phyloP scores from a whole-genome alignment of 2,797 vertebrate species.

The Cercopithecus mitis region DNA sequence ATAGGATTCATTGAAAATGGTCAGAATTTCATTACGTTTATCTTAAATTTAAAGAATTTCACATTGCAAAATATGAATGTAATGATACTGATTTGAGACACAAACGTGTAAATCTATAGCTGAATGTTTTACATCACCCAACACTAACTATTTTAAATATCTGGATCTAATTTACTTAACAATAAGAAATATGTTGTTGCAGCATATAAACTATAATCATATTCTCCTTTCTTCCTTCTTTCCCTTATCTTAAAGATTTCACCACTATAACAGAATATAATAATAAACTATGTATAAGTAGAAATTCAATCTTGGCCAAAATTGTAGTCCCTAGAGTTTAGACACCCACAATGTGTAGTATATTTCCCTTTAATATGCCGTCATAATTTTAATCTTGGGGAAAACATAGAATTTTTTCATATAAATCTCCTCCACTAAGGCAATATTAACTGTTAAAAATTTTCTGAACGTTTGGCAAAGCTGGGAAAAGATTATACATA shows the following conservation, averaged over 20 bases:
- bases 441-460: neutral
- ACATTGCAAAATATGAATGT: neutral
- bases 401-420: neutral
- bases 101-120: neutral
- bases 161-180: neutral
- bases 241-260: neutral
- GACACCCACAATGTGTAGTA: neutral
- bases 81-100: neutral
- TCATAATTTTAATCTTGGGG: neutral
- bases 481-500: neutral
- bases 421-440: neutral
- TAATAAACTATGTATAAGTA: neutral
- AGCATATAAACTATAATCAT: neutral
- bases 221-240: neutral
- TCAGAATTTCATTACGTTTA: neutral
- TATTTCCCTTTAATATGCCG: neutral
- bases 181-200: neutral
- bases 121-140: neutral
- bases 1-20: neutral
- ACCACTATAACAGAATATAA: neutral
- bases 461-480: neutral
- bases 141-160: conserved; percentile 18
- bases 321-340: neutral
- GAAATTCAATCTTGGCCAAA: neutral
- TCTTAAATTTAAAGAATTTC: neutral